Conservation (phyloP, 2,888 invertebrate species). For the Archips crataeganus region DNA sequence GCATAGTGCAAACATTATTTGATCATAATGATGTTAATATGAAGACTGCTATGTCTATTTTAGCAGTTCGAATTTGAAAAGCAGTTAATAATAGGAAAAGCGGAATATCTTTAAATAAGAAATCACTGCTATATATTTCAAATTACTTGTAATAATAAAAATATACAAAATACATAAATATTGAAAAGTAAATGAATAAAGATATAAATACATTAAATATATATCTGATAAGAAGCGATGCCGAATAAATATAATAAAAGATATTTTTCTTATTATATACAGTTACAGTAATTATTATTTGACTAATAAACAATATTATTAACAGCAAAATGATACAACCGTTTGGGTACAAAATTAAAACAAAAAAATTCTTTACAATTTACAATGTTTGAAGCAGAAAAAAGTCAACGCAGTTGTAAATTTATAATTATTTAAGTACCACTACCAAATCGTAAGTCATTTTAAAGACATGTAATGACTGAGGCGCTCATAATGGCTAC, state of each 20-base stretch:
- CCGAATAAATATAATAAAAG: constrained; percentile 23
- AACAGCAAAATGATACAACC: constrained; percentile 34
- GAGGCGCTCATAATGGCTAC: not conserved
- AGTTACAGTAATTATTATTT: constrained; percentile 31
- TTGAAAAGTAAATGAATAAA: not conserved
- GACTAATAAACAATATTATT: constrained; percentile 25
- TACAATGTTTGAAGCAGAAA: not conserved
- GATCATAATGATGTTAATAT: not conserved
- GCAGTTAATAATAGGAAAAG: constrained; percentile 15
- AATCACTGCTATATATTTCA: constrained; percentile 25
- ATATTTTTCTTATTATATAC: constrained; percentile 32
- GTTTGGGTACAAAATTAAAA: constrained; percentile 26
- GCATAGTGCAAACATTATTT: not conserved
- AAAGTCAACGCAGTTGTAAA: constrained; percentile 9
- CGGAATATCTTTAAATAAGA: constrained; percentile 27
- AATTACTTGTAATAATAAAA: constrained; percentile 34
- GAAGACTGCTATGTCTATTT: not conserved
- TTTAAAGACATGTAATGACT: not conserved
- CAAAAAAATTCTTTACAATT: constrained; percentile 19
- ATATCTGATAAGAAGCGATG: constrained; percentile 28
- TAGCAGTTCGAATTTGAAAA: constrained; percentile 9
- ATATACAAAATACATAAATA: constrained; percentile 10
- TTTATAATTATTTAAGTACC: not conserved
- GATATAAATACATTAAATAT: constrained; percentile 11
- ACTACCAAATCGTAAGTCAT: not conserved